Percentiles rank a stretch among this genome's conserved stretches.
These are phyloP conservation scores for Zelostemma sp. DNA, from an alignment of 1,140 invertebrate genomes.

Conservation along the genomic window DNA sequence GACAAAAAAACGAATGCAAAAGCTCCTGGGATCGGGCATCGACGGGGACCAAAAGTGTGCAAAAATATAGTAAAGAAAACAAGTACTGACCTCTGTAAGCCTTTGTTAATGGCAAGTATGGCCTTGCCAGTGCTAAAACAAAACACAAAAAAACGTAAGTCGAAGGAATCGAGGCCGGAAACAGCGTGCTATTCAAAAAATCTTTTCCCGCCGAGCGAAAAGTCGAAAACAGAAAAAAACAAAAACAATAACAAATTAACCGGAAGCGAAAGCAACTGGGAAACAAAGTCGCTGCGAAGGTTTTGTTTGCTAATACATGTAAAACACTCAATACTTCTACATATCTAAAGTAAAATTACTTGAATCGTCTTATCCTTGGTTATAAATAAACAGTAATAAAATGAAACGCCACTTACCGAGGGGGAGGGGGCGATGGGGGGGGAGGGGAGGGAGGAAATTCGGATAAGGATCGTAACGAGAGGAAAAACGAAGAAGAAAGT, in stretches of 20 bases:
- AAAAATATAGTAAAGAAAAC: slow-evolving; percentile 59
- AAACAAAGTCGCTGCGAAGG: slow-evolving; percentile 17
- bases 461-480: slow-evolving; percentile 16
- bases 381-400: not conserved
- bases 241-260: slow-evolving; percentile 33
- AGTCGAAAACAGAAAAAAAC: slow-evolving; percentile 41
- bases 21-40: too few relatives aligned
- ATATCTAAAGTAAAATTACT: too few relatives aligned
- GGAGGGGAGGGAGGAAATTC: not conserved
- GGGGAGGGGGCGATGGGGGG: not conserved
- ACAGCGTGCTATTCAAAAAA: slow-evolving; percentile 28
- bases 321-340: not conserved
- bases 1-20: slow-evolving; percentile 3
- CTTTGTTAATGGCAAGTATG: slow-evolving; percentile 90
- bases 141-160: slow-evolving; percentile 72
- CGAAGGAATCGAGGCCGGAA: slow-evolving; percentile 39
- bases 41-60: slow-evolving; percentile 10
- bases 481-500: slow-evolving; percentile 41
- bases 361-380: not conserved
- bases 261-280: slow-evolving; percentile 14
- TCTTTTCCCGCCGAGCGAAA: too few relatives aligned
- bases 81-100: slow-evolving; percentile 85
- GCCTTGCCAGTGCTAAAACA: slow-evolving; percentile 83
- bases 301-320: too few relatives aligned
- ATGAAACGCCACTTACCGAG: slow-evolving; percentile 9